A percentile compares a stretch with the other conserved stretches of the same genome.
Evolutionary conservation across 2,113 vertebrate species (phyloP).

Genomic region (Junco hyemalis): DNA sequence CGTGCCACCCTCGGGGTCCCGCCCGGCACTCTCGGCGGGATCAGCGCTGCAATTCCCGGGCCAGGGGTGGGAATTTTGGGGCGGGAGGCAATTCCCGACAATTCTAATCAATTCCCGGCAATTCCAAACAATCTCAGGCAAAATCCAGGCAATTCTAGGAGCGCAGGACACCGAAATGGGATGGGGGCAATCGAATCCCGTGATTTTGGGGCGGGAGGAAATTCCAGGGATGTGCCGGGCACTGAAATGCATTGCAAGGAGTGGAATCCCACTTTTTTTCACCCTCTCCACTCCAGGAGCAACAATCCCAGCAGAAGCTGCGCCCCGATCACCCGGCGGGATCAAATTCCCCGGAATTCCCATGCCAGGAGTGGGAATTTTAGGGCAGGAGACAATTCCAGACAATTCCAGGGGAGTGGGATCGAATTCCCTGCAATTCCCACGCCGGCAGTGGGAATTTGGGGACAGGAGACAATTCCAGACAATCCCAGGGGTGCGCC

Average conservation of each 20-base stretch:
- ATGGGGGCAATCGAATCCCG: not conserved
- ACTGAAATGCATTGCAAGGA: too few species aligned
- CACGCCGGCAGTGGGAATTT: fast-evolving
- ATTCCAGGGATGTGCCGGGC: too few species aligned
- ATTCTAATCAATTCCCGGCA: too few species aligned
- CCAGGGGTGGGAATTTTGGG: too few species aligned
- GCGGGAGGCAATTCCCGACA: too few species aligned
- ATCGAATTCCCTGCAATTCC: too few species aligned
- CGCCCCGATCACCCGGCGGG: not conserved
- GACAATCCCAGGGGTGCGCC: too few species aligned
- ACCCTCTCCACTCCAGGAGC: not conserved
- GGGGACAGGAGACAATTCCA: not conserved
- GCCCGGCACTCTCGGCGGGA: too few species aligned
- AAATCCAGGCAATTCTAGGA: not conserved
- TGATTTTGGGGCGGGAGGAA: not conserved
- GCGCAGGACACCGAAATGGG: not conserved
- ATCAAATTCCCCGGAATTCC: too few species aligned
- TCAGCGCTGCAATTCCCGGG: too few species aligned
- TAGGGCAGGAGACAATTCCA: not conserved
- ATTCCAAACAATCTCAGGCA: too few species aligned
- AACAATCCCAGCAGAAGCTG: not conserved
- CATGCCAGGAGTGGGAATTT: not conserved
- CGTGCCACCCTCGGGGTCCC: not conserved
- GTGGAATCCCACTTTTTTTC: not conserved
- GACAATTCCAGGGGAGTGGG: too few species aligned